Base-by-base conservation (phyloP, 1,140 invertebrate species). In the Drosophila pseudoananassae region DNA sequence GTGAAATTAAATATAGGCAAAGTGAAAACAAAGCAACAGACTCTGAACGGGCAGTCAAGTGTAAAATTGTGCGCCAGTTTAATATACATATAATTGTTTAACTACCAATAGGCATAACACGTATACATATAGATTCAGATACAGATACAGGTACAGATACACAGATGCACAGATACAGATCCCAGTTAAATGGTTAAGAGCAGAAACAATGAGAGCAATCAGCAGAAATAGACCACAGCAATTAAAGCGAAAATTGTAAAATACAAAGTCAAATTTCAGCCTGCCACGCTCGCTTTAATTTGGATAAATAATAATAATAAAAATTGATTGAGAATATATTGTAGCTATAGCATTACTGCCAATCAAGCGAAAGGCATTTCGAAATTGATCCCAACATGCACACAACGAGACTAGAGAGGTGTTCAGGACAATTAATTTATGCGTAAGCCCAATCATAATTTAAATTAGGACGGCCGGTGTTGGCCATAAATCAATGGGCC, bases 1-100 rank as follows among this genome's bases (percentile, higher is more conserved):
- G 82, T 85, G 82, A 85, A 85, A 85, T 85, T 85, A 85, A 85
- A 87, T 87, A 88, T 87, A 87, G 78, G 78, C 83, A 88, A 88
- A 78, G 71, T 75, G 55, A 77, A 77, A 76, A 76, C 55, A 61
- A 70, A 76, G 54, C 50, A 76, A 45, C 63, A 51, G 65, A 76
- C 56, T 69, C 43, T 76, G 51, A 50, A 55, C 73, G 78, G 84
- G 83, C 84, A 88, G 79, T 79, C 79, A 65, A 76, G 78, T 88
- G 84, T 88, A 79, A 88, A 88, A 88, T 88, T 82, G 83, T 83
- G 72, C 72, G 83, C 83, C 83, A 71, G 72, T 60, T 88, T 84
- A 88, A 83, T 56, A 74, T 78, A 78, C 74, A 74, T 73, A 69
- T 70, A 79, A 78, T 74, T 79, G 57, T 78, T 78, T 69, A 78